Evolutionary conservation across 2,113 vertebrate species (phyloP), one percentile per base, ranked within the genome.

Genomic region (Aramus guarauna): DNA sequence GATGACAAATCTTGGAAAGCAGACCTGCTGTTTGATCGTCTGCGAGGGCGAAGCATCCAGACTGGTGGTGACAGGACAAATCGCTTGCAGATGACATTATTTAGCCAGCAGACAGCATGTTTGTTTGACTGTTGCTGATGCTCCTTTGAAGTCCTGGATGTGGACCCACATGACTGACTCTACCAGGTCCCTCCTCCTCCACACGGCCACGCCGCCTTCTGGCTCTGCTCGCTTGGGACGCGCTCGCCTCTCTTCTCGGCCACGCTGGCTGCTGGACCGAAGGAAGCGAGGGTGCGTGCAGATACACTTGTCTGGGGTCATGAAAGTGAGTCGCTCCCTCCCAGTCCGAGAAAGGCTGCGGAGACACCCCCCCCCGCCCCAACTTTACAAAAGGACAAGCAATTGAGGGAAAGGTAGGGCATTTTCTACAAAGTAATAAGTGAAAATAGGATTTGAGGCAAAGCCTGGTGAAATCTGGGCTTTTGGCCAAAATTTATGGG

Each of bases 1-100:
- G 91, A 73, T 94, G 90, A 96, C 15, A 74, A 85, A 97, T 92
- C 92, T 95, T 96, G 90, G 95, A 97, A 95, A 96, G 91, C 87
- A 93, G 77, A 76, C 55, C 88, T 95, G 62, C 77, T 96, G 95
- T 96, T 83, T 95, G 96, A 96, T 96, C 79, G 50, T 85, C 80
- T 92, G 77, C 4, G 39, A 92, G 78, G 84, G 93, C 23, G 43
- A 91, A 77, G n/a, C 48, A 47, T 79, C 88, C 94, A 94, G 84
- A 66, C 94, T 83, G 90, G 53, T 76, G 80, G 88, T 92, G 92
- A 94, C 86, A 96, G 77, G 77, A 72, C 69, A 93, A 88, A 87
- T 93, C 58, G 58, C 84, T 96, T 74, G 77, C 79, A 79, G 71
- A 56, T 90, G 90, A 94, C 71, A 81, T 72, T 76, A 36, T 91